Evolutionary conservation across 2,113 vertebrate genomes (phyloP).

Genomic region (Nanger granti): DNA sequence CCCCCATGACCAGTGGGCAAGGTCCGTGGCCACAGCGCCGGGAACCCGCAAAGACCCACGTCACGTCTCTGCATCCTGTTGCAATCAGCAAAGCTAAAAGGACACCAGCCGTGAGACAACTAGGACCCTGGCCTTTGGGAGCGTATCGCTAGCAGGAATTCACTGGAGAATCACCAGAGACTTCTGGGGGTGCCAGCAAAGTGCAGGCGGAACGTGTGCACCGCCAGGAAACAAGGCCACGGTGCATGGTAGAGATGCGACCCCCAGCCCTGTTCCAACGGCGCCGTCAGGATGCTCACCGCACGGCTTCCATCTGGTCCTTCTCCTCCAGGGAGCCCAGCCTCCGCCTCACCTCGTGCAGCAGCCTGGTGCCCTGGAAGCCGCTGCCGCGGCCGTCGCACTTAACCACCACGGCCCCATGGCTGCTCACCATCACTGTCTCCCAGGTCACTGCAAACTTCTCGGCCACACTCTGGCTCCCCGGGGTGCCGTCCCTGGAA

Average conservation of each 20-base stretch:
- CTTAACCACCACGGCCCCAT: slow-evolving; percentile 84
- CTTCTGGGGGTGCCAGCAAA: neutral
- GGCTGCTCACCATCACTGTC: slow-evolving; percentile 92
- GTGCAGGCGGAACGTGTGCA: fast-evolving
- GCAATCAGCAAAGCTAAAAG: no score
- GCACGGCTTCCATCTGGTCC: slow-evolving; percentile 88
- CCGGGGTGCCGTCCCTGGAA: slow-evolving; percentile 88
- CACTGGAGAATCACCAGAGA: fast-evolving
- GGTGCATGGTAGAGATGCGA: fast-evolving
- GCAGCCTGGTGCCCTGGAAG: slow-evolving; percentile 91
- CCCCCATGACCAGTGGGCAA: fast-evolving
- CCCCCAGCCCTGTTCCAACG: fast-evolving
- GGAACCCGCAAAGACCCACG: neutral
- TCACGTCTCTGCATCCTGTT: fast-evolving
- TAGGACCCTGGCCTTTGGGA: fast-evolving
- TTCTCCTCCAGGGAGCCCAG: slow-evolving; percentile 89
- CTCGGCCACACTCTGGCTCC: slow-evolving; percentile 90
- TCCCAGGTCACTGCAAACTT: slow-evolving; percentile 90
- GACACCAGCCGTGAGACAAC: fast-evolving
- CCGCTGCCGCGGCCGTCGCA: slow-evolving; percentile 92
- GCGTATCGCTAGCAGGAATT: fast-evolving
- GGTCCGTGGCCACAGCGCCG: fast-evolving
- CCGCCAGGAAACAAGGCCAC: fast-evolving
- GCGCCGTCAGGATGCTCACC: slow-evolving; percentile 71
- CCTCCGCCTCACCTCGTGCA: slow-evolving; percentile 87